Evolutionary conservation across 2,888 invertebrate species (phyloP).

Genomic region (Hedychridium roseum): DNA sequence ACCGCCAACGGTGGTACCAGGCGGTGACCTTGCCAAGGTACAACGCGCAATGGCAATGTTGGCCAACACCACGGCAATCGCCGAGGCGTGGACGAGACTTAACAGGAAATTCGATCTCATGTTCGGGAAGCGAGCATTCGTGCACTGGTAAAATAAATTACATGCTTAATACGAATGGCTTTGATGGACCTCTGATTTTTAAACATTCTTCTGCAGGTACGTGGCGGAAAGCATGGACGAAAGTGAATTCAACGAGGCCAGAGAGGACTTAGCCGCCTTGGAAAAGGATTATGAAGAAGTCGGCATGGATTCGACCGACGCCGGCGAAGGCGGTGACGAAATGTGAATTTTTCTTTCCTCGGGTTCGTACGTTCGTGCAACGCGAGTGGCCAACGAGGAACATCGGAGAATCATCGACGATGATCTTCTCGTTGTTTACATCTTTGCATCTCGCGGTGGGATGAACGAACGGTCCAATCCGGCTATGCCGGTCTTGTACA

Average conservation of each 20-base stretch:
- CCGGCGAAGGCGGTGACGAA: slow-evolving; percentile 81
- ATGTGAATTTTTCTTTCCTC: slow-evolving; percentile 7
- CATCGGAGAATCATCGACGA: too few relatives aligned
- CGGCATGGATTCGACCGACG: slow-evolving; percentile 86
- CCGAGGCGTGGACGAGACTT: slow-evolving; percentile 71
- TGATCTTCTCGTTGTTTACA: too few relatives aligned
- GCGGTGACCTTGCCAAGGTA: slow-evolving; percentile 67
- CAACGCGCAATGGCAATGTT: slow-evolving; percentile 69
- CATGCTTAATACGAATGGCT: neutral
- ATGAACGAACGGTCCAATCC: slow-evolving; percentile 9
- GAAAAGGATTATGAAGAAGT: slow-evolving; percentile 91
- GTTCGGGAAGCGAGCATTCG: slow-evolving; percentile 72
- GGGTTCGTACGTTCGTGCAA: neutral
- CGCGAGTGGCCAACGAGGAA: neutral
- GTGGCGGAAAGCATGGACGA: slow-evolving; percentile 50
- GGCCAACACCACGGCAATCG: slow-evolving; percentile 67
- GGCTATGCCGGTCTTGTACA: slow-evolving; percentile 7
- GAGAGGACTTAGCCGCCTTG: slow-evolving; percentile 73
- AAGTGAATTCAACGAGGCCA: slow-evolving; percentile 56
- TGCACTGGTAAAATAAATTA: slow-evolving; percentile 69
- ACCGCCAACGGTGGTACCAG: slow-evolving; percentile 57
- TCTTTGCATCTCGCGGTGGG: too few relatives aligned
- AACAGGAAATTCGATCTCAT: slow-evolving; percentile 73
- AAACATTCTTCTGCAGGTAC: slow-evolving; percentile 43
- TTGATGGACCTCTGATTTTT: neutral